A percentile compares a stretch with the other conserved stretches of the same genome.
Conservation (phyloP, 2,113 vertebrate genomes). For the Eulemur macaco region DNA sequence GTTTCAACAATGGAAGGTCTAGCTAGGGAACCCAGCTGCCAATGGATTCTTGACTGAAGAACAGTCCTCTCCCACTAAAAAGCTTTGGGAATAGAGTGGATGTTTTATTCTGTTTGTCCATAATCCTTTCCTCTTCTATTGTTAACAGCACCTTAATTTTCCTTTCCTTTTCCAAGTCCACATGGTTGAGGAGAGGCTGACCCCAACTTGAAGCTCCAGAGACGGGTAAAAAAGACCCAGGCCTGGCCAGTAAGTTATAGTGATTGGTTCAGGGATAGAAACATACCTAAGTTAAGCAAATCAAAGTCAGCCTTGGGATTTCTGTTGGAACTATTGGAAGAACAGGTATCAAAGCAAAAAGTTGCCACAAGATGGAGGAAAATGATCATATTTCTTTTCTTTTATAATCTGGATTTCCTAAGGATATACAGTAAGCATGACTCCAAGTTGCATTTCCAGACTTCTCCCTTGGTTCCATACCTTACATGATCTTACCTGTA, state of each 20-base stretch:
- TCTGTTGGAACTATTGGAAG: not conserved
- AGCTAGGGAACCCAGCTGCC: not conserved
- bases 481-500: not conserved
- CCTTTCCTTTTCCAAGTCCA: not conserved
- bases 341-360: constrained; percentile 8
- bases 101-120: not conserved
- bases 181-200: not conserved
- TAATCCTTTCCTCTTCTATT: not conserved
- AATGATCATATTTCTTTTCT: not conserved
- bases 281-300: not conserved
- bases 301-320: not conserved
- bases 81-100: not conserved
- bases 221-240: not conserved
- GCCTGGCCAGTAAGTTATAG: not conserved
- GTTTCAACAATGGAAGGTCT: not conserved
- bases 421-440: not conserved
- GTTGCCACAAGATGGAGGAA: not conserved
- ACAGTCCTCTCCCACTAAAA: not conserved
- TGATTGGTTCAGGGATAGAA: not conserved
- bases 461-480: not conserved
- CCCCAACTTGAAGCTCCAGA: not conserved
- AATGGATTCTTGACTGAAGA: not conserved
- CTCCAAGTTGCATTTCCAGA: not conserved
- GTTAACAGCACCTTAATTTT: not conserved
- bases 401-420: not conserved